Evolutionary conservation across 2,113 vertebrate genomes (phyloP), one percentile per base, ranked within the genome.

Genomic region (Heterotilapia buettikoferi): DNA sequence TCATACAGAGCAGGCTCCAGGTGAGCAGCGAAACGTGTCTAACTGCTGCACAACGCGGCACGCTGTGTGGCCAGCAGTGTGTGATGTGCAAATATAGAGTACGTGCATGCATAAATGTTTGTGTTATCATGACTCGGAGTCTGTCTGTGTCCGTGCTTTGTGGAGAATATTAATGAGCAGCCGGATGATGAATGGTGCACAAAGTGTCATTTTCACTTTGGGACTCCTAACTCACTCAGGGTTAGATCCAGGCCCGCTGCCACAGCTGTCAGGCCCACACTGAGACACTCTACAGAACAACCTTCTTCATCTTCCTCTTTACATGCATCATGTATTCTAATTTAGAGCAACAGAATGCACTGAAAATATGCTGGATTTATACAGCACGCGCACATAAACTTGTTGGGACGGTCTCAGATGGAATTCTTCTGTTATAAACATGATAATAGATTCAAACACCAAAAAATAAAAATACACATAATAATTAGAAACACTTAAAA

Each of bases 181-280:
- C 52, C 13, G 83, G 73, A 93, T 87, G 89, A 94, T 92, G 91
- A 90, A 92, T 90, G 92, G 71, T 87, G 82, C 80, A 63, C 40
- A 76, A 87, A 82, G 89, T 61, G 73, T 89, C 9, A 36, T 93
- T 92, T 90, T 84, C 90, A 90, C 87, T 89, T 84, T 93, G 56
- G 80, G 86, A 61, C 43, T 71, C 76, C 8, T 73, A 87, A 92
- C 86, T 92, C 89, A 91, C 86, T 91, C 86, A 68, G 45, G 80
- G 52, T 56, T 78, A 79, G 8, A 71, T 63, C 71, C 82, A 81
- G 78, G 53, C 66, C 82, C 14, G 16, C 80, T 56, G 43, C 31
- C 83, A 63, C 85, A 84, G 89, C 90, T 84, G 90, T 63, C 61
- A 31, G 24, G 56, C 80, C 82, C 43, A 54, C 68, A 43, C 33